Evolutionary conservation across 2,113 vertebrate species (phyloP).

Genomic region (Pantherophis guttatus): DNA sequence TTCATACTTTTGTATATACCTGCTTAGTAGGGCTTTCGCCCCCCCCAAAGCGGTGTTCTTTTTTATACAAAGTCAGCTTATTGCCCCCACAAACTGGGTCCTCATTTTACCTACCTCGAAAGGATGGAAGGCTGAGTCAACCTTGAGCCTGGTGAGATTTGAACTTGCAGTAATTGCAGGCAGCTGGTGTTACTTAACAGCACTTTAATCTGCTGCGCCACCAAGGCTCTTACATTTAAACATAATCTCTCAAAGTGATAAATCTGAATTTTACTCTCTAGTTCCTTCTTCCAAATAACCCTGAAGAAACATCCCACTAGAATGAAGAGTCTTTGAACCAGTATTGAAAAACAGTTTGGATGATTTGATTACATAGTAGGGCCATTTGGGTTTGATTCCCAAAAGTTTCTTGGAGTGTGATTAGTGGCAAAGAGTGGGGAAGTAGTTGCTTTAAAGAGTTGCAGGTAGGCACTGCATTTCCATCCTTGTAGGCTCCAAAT

Average conservation of each 20-base stretch:
- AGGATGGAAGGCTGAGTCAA: no score
- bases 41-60: no score
- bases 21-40: no score
- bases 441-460: neutral
- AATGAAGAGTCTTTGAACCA: neutral
- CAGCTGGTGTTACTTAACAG: no score
- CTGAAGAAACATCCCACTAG: neutral
- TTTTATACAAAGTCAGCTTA: no score
- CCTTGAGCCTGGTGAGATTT: no score
- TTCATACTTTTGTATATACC: no score
- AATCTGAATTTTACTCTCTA: neutral
- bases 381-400: neutral
- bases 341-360: neutral
- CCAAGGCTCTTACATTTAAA: neutral
- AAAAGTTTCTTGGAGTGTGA: neutral
- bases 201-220: no score
- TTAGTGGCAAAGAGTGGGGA: neutral
- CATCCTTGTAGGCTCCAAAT: neutral
- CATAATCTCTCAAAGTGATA: neutral
- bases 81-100: no score
- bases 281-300: neutral
- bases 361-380: neutral
- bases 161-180: no score
- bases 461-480: neutral
- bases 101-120: no score